phyloP scores from a whole-genome alignment of 92 coral and sea anemone species.

The Diadumene lineata region DNA sequence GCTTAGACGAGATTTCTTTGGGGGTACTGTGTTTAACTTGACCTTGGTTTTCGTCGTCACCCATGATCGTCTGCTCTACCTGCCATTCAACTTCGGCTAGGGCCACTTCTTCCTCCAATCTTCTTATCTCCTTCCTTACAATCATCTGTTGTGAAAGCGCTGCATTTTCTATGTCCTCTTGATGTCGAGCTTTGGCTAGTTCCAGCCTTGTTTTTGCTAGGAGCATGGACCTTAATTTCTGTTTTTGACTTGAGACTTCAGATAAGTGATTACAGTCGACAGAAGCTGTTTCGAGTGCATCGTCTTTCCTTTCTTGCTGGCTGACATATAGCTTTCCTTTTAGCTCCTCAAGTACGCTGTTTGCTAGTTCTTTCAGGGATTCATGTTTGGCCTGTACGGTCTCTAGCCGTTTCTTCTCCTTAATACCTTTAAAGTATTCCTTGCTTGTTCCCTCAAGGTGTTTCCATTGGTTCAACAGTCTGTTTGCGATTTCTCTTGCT shows the following conservation, averaged over 20 bases:
- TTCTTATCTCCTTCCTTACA: constrained; percentile 29
- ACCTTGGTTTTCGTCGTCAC: constrained; percentile 20
- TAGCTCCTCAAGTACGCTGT: constrained; percentile 25
- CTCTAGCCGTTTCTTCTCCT: constrained; percentile 14
- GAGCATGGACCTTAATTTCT: constrained; percentile 26
- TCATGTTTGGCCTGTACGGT: constrained; percentile 19
- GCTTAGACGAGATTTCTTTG: neutral
- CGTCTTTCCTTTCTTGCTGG: neutral
- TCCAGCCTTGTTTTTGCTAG: constrained; percentile 37
- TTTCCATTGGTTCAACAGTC: constrained; percentile 22
- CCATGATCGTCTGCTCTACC: constrained; percentile 29
- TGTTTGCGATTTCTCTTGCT: constrained; percentile 3
- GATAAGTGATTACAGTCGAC: neutral
- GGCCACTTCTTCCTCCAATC: constrained; percentile 42
- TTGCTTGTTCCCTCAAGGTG: constrained; percentile 18
- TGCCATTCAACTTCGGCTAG: constrained; percentile 46
- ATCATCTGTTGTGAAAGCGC: constrained; percentile 30
- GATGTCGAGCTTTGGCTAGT: constrained; percentile 39
- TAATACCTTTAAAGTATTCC: constrained; percentile 25
- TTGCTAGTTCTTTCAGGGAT: constrained; percentile 15
- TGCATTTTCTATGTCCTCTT: constrained; percentile 42
- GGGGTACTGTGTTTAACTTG: constrained; percentile 9
- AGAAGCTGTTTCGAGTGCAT: too few relatives aligned
- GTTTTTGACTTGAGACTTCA: constrained; percentile 12
- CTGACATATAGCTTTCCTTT: neutral